Base-by-base conservation (phyloP, 2,113 vertebrate genomes). In the Hyaena hyaena region DNA sequence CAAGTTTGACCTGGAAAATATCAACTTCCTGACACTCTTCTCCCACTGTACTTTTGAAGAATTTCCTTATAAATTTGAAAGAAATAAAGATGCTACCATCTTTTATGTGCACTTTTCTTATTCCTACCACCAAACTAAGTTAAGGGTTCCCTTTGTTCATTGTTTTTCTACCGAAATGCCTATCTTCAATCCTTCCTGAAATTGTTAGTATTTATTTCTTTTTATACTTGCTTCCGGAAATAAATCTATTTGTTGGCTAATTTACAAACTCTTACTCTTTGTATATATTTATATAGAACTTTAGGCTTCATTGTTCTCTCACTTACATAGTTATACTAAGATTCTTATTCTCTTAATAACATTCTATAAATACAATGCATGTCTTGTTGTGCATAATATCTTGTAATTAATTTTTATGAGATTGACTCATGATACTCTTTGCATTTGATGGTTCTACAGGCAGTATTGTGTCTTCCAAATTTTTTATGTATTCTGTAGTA, bases 1-100 rank as follows among this genome's bases (percentile, higher is more conserved):
- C 16, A 15, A 24, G 35, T 84, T 77, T 87, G 73, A 81, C 35
- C 93, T 97, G 90, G 94, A 92, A 96, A 97, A 26, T 50, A 50
- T 88, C 50, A 93, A 81, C 45, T 87, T 68, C 39, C 14, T 92
- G 69, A 65, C 69, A 63, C 84, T 84, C 80, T 97, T 17, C 8
- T 55, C n/a, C 33, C 26, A 8, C 14, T 69, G 14, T 7, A 71
- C 69, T 82, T 93, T 35, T 81, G 39, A 84, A 92, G 81, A 68
- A 39, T 65, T 79, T 90, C 23, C 26, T 95, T 53, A 83, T 19
- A 79, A 89, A 76, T 73, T 55, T 65, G 65, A 90, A 93, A 73
- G 39, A 83, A 85, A 50, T 12, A 69, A 95, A 79, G 10, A 89
- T 2, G 19, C 15, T 31, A n/a, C n/a, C 1, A 39, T 76, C 26